Evolutionary conservation across 2,888 invertebrate species (phyloP).

Genomic region (Nasonovia ribisnigri): DNA sequence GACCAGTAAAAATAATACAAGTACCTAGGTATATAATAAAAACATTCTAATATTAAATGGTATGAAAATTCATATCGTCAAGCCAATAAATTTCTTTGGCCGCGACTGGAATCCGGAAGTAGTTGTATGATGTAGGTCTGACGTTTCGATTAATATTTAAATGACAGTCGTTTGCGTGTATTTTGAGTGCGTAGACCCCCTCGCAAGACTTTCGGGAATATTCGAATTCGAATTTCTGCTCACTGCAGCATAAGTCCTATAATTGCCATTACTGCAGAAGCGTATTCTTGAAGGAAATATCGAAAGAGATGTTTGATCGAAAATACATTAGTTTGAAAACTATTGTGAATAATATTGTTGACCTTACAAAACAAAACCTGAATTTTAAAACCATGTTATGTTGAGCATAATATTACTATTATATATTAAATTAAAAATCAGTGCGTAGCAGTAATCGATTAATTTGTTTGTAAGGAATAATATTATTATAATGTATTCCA

Average conservation of each 20-base stretch:
- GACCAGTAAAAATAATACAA: neutral
- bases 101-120: neutral
- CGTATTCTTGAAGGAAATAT: neutral
- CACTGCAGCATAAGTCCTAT: neutral
- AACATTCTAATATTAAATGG: neutral
- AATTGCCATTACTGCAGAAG: neutral
- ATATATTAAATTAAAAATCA: neutral
- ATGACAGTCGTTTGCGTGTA: conserved; percentile 9
- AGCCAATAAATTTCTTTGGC: conserved; percentile 3
- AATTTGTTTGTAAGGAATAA: neutral
- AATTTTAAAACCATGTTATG: neutral
- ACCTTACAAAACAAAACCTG: neutral
- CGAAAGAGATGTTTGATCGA: neutral
- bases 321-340: neutral
- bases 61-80: neutral
- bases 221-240: neutral
- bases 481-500: neutral
- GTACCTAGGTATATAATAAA: neutral
- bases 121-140: conserved; percentile 14
- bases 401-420: neutral
- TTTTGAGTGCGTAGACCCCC: neutral
- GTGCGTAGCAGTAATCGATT: neutral
- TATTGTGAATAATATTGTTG: neutral
- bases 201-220: neutral
- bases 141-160: conserved; percentile 39